A percentile compares a stretch with the other conserved stretches of the same genome.
Conservation (phyloP, 2,888 invertebrate species). For the Adelphocoris suturalis region DNA sequence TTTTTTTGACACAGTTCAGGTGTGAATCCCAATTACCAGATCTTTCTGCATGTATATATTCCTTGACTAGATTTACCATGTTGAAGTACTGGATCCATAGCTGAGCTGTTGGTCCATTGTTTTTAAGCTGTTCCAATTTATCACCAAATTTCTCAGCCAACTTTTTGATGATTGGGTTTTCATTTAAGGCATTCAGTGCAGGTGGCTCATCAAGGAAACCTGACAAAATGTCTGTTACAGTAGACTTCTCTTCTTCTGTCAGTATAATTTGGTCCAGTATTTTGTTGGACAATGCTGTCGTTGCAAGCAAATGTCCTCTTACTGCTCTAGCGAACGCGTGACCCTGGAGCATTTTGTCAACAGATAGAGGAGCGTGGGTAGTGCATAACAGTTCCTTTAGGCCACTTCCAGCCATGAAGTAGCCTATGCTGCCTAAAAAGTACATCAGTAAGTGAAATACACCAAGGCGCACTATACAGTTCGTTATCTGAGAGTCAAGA, state of each 20-base stretch:
- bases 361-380: slow-evolving; percentile 77
- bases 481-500: not conserved
- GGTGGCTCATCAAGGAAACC: not conserved
- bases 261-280: not conserved
- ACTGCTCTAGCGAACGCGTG: slow-evolving; percentile 77
- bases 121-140: slow-evolving; percentile 24
- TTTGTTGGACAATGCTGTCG: slow-evolving; percentile 73
- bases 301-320: slow-evolving; percentile 76
- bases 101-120: slow-evolving; percentile 39
- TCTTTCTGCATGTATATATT: slow-evolving; percentile 71
- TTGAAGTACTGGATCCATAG: slow-evolving; percentile 49
- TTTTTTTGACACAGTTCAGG: not conserved
- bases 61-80: slow-evolving; percentile 55
- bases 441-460: slow-evolving; percentile 47
- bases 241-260: not conserved
- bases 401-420: slow-evolving; percentile 77
- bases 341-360: slow-evolving; percentile 77
- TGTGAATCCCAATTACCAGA: not conserved
- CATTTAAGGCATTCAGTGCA: not conserved
- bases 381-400: slow-evolving; percentile 77
- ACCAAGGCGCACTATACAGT: not conserved
- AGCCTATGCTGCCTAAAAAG: slow-evolving; percentile 3
- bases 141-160: not conserved
- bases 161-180: not conserved
- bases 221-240: not conserved